Conservation (phyloP, 2,888 invertebrate genomes). For the Thereva nobilitata region DNA sequence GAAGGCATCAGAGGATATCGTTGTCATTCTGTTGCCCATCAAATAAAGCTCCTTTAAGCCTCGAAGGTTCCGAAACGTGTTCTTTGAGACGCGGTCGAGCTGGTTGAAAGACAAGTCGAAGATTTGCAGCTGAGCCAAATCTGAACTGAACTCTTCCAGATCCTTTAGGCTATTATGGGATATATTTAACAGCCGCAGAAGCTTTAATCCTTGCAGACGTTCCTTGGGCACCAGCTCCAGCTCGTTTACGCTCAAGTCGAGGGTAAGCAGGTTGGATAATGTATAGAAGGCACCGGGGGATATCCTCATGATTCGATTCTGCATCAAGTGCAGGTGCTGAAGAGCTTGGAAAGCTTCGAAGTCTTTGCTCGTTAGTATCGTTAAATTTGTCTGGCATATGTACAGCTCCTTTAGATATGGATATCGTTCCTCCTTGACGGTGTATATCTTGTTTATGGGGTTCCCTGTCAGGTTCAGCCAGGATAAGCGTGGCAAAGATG, state of each 20-base stretch:
- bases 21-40: conserved; percentile 81
- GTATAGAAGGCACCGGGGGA: conserved; percentile 84
- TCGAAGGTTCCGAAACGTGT: conserved; percentile 75
- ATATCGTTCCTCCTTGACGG: conserved; percentile 71
- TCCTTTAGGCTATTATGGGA: conserved; percentile 82
- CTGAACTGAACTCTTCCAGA: conserved; percentile 78
- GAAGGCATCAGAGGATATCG: conserved; percentile 77
- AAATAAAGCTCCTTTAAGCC: conserved; percentile 77
- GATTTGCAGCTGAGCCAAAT: conserved; percentile 76
- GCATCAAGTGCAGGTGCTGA: conserved; percentile 72
- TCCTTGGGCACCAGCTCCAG: conserved; percentile 83
- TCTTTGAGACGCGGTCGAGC: conserved; percentile 74
- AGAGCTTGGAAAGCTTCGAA: conserved; percentile 82
- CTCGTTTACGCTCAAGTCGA: conserved; percentile 82
- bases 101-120: conserved; percentile 84
- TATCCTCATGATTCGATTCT: conserved; percentile 75
- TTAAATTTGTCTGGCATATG: conserved; percentile 78
- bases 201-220: conserved; percentile 76
- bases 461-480: conserved; percentile 84
- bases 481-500: conserved; percentile 71
- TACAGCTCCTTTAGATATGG: conserved; percentile 81
- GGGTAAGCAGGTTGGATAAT: conserved; percentile 72
- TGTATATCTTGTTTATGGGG: conserved; percentile 73
- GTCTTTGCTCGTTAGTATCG: conserved; percentile 81
- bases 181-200: conserved; percentile 75